Evolutionary conservation across 2,797 vertebrate species (phyloP), one percentile per base, ranked within the genome.

Genomic region (Pseudochaenichthys georgianus): DNA sequence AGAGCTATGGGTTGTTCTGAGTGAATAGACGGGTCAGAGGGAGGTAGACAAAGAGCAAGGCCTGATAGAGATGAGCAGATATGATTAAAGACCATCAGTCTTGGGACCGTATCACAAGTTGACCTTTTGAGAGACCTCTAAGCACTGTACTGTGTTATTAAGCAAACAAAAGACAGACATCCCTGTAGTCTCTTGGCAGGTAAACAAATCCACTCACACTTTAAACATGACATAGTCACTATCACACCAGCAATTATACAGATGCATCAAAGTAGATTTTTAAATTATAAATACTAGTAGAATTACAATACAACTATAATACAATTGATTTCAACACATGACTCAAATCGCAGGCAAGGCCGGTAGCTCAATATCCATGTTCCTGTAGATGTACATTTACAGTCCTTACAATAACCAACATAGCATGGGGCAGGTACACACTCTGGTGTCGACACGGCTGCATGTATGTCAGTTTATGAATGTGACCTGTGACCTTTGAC

Each of bases 1-100:
- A 84, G 81, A 75, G 62, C 42, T 47, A 47, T 8, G 84, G 82
- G 75, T 17, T 23, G 77, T 82, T 74, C 67, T 84, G 85, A 78
- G 82, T 86, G 90, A 88, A 90, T 58, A 85, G 72, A 71, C 43
- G 38, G 71, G 84, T 82, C 75, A 81, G 79, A 70, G 57, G 42
- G 59, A 73, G 63, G 59, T 42, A 21, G 80, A 83, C 64, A 55
- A 69, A 70, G 54, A 81, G 28, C n/a, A 57, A 70, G 19, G n/a
- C 16, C 48, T 34, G 23, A 51, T 62, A 48, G 51, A 73, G 51
- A 71, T 59, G 61, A 70, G 46, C 54, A 13, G 61, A 64, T 55
- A 41, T 83, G 74, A 88, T 87, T 78, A 69, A 82, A 77, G 79
- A 64, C 74, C 50, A 60, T 12, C n/a, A 55, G 74, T 16, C 73